Base-by-base conservation (phyloP, 2,888 invertebrate species). In the Standfussiana lucernea region DNA sequence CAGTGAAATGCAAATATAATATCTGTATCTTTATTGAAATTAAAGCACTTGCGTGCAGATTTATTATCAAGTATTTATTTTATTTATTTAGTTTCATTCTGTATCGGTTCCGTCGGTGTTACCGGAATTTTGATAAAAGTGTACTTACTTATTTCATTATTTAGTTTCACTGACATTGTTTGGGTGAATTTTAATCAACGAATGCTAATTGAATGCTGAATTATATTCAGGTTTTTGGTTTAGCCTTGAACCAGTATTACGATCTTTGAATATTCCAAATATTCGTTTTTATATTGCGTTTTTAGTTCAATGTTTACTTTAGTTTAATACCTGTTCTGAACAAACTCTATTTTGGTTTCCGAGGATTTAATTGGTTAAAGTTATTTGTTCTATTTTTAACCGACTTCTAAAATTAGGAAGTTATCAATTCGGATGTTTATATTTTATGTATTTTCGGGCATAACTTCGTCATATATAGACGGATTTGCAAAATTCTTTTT, bases 121-220 rank as follows among this genome's bases (percentile, higher is more conserved):
- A 53, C 65, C 59, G 80, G 80, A 56, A 70, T 74, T 79, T 73
- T 47, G 72, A 73, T 84, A 84, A 82, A 69, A 47, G 24, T 37
- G 45, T 59, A 64, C 24, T 28, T 56, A 45, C 32, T 21, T 59
- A 53, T 65, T 83, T 65, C 42, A 79, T 40, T 84, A 68, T 83
- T 83, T 67, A 70, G 53, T 75, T 81, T 68, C 42, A 74, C 56
- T 47, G 10, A n/a, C 77, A 79, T 76, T 68, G 77, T 76, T 84
- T 84, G 35, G 61, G 66, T 79, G 72, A 61, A 79, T 79, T 68
- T 61, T 32, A 75, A 83, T 66, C 59, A 73, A 28, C 21, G 18
- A 28, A 28, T 45, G 45, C n/a, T 67, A 18, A 69, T n/a, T n/a
- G n/a, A n/a, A n/a, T n/a, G n/a, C n/a, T n/a, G n/a, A n/a, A n/a